Evolutionary conservation across 1,140 invertebrate species (phyloP).

Genomic region (Neodiprion fabricii): DNA sequence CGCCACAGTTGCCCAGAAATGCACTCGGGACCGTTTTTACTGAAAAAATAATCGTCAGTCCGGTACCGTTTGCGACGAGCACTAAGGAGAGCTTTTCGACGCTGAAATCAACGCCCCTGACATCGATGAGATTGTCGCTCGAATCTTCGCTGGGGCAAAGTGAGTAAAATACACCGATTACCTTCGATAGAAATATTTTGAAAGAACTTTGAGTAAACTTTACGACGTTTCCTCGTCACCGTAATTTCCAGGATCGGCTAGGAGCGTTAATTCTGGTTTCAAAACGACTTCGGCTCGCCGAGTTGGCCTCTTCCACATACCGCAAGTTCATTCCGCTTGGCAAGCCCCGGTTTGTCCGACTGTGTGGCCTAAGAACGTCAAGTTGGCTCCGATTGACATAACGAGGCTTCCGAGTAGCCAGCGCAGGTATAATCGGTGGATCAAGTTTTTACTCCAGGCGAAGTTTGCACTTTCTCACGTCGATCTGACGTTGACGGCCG

Average conservation of each 20-base stretch:
- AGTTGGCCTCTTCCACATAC: constrained; percentile 30
- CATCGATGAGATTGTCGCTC: constrained; percentile 43
- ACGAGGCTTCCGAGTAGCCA: constrained; percentile 47
- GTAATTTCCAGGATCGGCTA: constrained; percentile 33
- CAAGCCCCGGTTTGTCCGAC: constrained; percentile 42
- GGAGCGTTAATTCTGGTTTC: constrained; percentile 32
- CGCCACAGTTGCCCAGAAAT: constrained; percentile 38
- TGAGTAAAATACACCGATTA: constrained; percentile 25
- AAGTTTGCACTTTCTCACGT: no score
- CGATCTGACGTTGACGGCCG: no score
- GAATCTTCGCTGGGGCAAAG: constrained; percentile 41
- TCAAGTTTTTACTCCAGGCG: no score
- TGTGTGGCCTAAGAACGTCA: constrained; percentile 52
- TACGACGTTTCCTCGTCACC: constrained; percentile 13
- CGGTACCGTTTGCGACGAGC: constrained; percentile 54
- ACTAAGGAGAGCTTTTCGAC: constrained; percentile 56
- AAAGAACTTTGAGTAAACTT: not conserved
- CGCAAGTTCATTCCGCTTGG: constrained; percentile 47
- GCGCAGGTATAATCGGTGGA: constrained; percentile 40
- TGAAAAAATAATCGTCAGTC: constrained; percentile 56
- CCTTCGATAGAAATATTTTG: not conserved
- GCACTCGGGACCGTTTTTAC: constrained; percentile 55
- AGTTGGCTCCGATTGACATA: constrained; percentile 53
- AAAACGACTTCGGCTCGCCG: constrained; percentile 36
- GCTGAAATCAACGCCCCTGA: constrained; percentile 50